These are phyloP conservation scores for Sardinella longiceps DNA, from an alignment of 2,797 vertebrate species.

Conservation along the genomic window DNA sequence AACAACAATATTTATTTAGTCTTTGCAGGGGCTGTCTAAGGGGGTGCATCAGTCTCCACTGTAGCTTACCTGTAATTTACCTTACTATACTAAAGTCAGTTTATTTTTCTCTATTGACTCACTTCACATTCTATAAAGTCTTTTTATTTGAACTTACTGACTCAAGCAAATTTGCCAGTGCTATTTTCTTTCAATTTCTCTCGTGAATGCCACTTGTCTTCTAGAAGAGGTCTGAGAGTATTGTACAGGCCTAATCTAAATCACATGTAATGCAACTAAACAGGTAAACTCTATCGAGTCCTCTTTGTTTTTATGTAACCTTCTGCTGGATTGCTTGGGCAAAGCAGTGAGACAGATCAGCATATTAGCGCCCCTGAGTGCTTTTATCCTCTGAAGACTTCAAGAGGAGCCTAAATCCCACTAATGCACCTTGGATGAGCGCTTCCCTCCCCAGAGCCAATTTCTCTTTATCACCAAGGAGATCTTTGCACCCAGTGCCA, in stretches of 20 bases:
- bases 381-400: slow-evolving; percentile 60
- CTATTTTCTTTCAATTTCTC: not conserved
- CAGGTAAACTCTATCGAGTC: not conserved
- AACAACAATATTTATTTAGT: slow-evolving; percentile 70
- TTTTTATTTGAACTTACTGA: not conserved
- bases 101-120: not conserved
- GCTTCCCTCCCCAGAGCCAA: slow-evolving; percentile 54
- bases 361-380: slow-evolving; percentile 65
- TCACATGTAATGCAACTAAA: not conserved
- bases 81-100: not conserved
- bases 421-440: slow-evolving; percentile 59
- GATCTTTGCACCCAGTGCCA: slow-evolving; percentile 60
- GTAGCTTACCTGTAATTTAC: not conserved
- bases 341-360: slow-evolving; percentile 60
- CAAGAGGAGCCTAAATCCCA: slow-evolving; percentile 59
- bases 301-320: slow-evolving; percentile 5
- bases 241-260: not conserved
- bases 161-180: not conserved
- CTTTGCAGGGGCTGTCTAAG: slow-evolving; percentile 40
- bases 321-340: slow-evolving; percentile 52
- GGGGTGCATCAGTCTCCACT: not conserved
- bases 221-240: not conserved
- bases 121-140: not conserved
- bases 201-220: not conserved
- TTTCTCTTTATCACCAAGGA: slow-evolving; percentile 59